Percentiles rank a stretch among this genome's conserved stretches.
These are phyloP conservation scores for Zoanthus sansibaricus DNA, from an alignment of 92 coral and sea anemone species.

Conservation along the genomic window DNA sequence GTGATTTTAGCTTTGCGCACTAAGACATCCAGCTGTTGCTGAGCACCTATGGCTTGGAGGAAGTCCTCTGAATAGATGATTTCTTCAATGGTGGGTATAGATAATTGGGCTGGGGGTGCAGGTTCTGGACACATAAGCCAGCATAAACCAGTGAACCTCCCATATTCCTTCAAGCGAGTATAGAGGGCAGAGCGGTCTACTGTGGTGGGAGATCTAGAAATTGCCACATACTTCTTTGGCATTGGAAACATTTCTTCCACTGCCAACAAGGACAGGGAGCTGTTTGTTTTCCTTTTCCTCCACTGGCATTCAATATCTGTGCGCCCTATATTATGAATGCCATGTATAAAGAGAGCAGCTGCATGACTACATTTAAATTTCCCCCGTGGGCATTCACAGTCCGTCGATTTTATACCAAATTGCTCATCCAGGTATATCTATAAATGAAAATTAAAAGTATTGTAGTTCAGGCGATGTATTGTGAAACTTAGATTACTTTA, in stretches of 20 bases:
- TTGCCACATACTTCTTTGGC: not conserved
- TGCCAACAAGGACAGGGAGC: not conserved
- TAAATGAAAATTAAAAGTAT: not conserved
- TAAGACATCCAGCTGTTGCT: not conserved
- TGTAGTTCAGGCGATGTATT: not conserved
- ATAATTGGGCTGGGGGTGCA: not conserved
- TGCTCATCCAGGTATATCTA: slow-evolving; percentile 13
- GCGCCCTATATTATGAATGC: slow-evolving; percentile 8
- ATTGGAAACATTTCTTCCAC: not conserved
- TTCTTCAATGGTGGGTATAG: not conserved
- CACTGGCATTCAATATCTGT: not conserved
- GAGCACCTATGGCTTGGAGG: no score
- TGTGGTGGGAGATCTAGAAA: not conserved
- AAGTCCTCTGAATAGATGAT: not conserved
- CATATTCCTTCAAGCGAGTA: not conserved
- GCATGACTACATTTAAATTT: slow-evolving; percentile 18
- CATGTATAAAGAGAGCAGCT: slow-evolving; percentile 13
- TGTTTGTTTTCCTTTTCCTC: not conserved
- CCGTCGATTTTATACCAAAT: slow-evolving; percentile 6
- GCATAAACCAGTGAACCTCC: not conserved
- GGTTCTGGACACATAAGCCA: not conserved
- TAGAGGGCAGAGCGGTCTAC: not conserved
- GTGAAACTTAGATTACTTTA: not conserved
- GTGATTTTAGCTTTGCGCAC: not conserved
- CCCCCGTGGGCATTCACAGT: slow-evolving; percentile 27